Conservation (phyloP, 2,113 vertebrate genomes). For the Neolamprologus tretocephalus region DNA sequence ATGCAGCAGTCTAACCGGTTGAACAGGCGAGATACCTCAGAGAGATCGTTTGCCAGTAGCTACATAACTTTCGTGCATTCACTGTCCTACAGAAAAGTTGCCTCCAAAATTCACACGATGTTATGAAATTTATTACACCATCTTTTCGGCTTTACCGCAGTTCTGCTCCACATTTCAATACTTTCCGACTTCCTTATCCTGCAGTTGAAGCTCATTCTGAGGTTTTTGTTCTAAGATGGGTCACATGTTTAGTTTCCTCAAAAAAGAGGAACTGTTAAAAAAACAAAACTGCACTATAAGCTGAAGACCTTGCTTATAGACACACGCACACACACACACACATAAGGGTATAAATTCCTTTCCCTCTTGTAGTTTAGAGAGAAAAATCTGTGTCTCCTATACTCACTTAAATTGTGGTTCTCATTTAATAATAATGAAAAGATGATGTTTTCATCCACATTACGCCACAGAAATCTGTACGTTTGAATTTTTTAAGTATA, state of each 20-base stretch:
- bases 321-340: rapidly evolving
- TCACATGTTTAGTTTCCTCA: background rate
- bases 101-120: background rate
- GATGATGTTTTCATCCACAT: background rate
- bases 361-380: background rate
- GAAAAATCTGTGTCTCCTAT: background rate
- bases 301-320: background rate
- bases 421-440: background rate
- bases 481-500: background rate
- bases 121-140: background rate
- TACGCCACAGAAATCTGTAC: background rate
- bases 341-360: background rate
- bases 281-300: background rate
- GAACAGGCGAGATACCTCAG: background rate
- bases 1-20: background rate
- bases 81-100: background rate
- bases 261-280: background rate
- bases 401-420: background rate
- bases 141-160: background rate
- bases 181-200: background rate
- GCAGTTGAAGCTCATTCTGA: background rate
- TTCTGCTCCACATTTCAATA: background rate
- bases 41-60: background rate
- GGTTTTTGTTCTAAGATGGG: background rate
- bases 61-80: background rate